Percentiles rank a stretch among this genome's conserved stretches.
Evolutionary conservation across 2,888 invertebrate genomes (phyloP).

Genomic region (Cetonia aurata): DNA sequence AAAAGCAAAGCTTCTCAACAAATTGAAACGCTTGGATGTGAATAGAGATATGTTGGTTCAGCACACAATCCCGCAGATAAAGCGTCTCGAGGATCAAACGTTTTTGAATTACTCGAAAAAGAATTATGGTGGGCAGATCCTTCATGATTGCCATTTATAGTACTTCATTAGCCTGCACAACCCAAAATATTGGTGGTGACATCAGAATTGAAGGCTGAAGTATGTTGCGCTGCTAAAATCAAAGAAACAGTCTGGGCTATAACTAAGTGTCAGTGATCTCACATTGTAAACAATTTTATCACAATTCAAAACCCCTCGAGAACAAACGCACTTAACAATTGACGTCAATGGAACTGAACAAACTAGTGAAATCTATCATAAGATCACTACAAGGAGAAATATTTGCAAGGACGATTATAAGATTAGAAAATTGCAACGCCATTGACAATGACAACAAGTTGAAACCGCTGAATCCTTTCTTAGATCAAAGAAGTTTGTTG

Average conservation of each 20-base stretch:
- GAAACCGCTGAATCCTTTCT: conserved; percentile 47
- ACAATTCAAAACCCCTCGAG: background rate
- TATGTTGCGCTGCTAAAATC: background rate
- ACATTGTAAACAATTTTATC: conserved; percentile 43
- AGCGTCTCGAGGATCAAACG: conserved; percentile 45
- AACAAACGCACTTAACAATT: background rate
- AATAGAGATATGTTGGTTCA: conserved; percentile 47
- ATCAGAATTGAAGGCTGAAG: background rate
- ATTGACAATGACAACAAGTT: conserved; percentile 13
- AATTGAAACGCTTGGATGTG: conserved; percentile 41
- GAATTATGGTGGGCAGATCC: no score
- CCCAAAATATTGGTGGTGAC: no score
- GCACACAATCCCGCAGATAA: conserved; percentile 50
- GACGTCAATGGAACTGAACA: background rate
- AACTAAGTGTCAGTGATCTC: conserved; percentile 27
- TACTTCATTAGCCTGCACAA: no score
- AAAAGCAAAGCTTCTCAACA: conserved; percentile 12
- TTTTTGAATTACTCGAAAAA: conserved; percentile 24
- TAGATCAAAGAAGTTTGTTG: conserved; percentile 45
- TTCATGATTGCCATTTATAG: conserved; percentile 45
- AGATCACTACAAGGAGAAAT: background rate
- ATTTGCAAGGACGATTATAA: background rate
- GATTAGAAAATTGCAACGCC: background rate
- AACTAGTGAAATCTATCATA: background rate
- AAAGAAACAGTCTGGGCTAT: background rate